These are phyloP conservation scores for Callinectes sapidus DNA, from an alignment of 2,888 invertebrate genomes.

Conservation along the genomic window DNA sequence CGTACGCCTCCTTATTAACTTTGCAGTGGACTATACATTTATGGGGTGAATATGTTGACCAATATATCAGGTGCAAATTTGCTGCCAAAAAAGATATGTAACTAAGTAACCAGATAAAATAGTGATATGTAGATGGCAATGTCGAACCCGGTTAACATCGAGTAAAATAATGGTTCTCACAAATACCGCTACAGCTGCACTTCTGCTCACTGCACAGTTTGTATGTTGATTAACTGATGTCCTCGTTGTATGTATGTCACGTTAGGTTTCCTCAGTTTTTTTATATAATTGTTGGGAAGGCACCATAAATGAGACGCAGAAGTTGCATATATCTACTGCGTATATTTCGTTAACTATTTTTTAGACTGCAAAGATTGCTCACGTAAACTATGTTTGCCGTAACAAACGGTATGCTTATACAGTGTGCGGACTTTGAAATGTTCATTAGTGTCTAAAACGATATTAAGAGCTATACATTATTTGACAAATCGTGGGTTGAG, in stretches of 20 bases:
- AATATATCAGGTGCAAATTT: not conserved
- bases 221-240: not conserved
- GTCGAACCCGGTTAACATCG: conserved; percentile 40
- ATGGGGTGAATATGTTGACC: not conserved
- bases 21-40: not conserved
- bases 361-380: not conserved
- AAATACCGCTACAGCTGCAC: conserved; percentile 4
- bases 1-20: not conserved
- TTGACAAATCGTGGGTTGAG: conserved; percentile 12
- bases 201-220: not conserved
- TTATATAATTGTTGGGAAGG: not conserved
- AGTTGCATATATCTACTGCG: conserved; percentile 44
- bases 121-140: conserved; percentile 47
- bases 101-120: not conserved
- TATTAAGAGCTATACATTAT: not conserved
- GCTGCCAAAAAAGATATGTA: not conserved
- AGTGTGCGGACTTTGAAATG: not conserved
- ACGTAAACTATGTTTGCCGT: not conserved
- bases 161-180: not conserved
- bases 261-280: not conserved
- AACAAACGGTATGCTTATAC: not conserved
- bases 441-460: not conserved
- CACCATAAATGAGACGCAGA: conserved; percentile 26
- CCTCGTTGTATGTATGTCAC: not conserved
- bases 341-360: conserved; percentile 29